phyloP scores from a whole-genome alignment of 2,113 vertebrate species.

The Pygoscelis antarcticus region DNA sequence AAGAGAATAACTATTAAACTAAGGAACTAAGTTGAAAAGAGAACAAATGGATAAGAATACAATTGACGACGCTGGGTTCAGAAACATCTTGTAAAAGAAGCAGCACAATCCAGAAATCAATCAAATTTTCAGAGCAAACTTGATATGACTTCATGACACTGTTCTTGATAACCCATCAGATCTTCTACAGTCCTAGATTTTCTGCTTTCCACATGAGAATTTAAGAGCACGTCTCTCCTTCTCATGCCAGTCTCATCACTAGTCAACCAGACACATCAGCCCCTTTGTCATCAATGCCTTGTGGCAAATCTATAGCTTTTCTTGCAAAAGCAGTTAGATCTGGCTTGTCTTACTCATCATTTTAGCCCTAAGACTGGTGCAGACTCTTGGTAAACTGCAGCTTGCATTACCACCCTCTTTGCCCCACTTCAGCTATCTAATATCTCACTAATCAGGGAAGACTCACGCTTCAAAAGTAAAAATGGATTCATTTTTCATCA shows the following conservation, averaged over 20 bases:
- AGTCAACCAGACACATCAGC: background rate
- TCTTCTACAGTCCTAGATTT: background rate
- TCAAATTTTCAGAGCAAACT: background rate
- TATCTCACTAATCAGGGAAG: background rate
- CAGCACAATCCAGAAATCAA: background rate
- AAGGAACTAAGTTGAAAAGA: background rate
- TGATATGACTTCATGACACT: background rate
- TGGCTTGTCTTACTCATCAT: background rate
- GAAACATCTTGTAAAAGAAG: background rate
- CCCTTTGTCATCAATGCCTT: background rate
- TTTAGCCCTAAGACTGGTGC: background rate
- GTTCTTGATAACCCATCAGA: background rate
- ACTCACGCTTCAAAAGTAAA: background rate
- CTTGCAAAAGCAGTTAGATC: background rate
- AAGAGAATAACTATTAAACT: background rate
- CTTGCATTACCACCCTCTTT: background rate
- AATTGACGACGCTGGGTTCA: background rate
- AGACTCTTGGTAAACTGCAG: background rate
- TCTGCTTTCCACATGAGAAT: background rate
- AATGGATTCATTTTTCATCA: background rate
- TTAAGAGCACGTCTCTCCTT: background rate
- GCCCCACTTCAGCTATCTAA: background rate
- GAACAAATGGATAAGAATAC: background rate
- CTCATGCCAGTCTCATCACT: background rate
- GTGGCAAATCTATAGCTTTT: background rate